Percentiles rank a stretch among this genome's conserved stretches.
phyloP scores from a whole-genome alignment of 2,113 vertebrate genomes.

The Mesitornis unicolor region DNA sequence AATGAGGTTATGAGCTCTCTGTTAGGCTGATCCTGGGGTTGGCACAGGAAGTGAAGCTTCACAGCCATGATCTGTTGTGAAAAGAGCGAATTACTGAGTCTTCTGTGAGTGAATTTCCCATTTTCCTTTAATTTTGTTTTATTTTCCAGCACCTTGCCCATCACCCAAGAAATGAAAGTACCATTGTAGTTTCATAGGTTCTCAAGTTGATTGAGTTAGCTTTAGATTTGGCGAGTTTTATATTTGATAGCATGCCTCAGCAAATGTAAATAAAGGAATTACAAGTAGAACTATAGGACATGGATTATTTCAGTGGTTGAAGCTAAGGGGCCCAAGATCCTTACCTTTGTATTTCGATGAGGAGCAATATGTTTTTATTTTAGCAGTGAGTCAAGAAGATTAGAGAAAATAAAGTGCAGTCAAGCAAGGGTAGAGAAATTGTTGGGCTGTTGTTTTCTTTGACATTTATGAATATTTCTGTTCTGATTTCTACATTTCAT shows the following conservation, averaged over 20 bases:
- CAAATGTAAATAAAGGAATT: neutral
- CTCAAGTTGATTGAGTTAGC: neutral
- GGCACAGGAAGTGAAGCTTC: neutral
- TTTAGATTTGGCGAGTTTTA: neutral
- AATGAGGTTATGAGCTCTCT: neutral
- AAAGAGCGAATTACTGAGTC: neutral
- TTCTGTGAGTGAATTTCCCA: neutral
- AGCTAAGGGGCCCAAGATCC: neutral
- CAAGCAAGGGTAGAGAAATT: neutral
- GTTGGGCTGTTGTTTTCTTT: neutral
- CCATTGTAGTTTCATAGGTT: neutral
- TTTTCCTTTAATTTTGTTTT: neutral
- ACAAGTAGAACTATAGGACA: neutral
- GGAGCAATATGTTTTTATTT: neutral
- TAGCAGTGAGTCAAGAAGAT: neutral
- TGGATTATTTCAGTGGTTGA: neutral
- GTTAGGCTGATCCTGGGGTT: neutral
- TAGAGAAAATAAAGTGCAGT: neutral
- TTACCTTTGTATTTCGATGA: neutral
- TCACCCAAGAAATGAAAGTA: neutral
- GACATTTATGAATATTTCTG: neutral
- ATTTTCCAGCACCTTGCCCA: neutral
- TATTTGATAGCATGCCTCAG: accelerated
- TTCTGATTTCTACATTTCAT: neutral
- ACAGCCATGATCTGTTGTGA: neutral